Base-by-base conservation (phyloP, 2,113 vertebrate genomes). In the Tragelaphus imberbis region DNA sequence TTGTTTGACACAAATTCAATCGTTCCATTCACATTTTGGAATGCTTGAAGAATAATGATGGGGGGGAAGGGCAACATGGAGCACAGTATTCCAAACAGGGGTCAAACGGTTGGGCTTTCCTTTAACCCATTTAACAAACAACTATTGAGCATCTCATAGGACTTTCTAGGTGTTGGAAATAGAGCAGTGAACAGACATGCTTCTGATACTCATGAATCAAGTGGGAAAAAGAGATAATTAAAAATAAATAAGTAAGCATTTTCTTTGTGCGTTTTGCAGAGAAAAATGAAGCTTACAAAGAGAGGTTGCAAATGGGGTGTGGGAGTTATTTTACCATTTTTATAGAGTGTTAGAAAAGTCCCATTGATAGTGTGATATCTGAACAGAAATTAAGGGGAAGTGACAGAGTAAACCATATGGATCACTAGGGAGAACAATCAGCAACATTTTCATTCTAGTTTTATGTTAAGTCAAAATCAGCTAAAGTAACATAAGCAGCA, bases 401-500 rank as follows among this genome's bases (percentile, higher is more conserved):
- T 55, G 51, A 68, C 30, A 21, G 33, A 84, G 9, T 81, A 36
- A 94, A 90, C 23, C 33, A 49, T 17, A 23, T 49, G 75, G 63
- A 59, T 82, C 47, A 51, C n/a, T 7, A 75, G 63, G 81, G 44
- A 82, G 28, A 75, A 36, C 55, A 88, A 94, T 56, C 23, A 68
- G 61, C n/a, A 47, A 82, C 36, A 80, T 13, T 33, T 82, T n/a
- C 49, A 65, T 30, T 65, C n/a, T 61, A 68, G 10, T 71, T 94
- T 89, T 49, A 82, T 23, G 30, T 82, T 51, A 63, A 77, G 49
- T 86, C 68, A 96, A 90, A 96, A 92, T 87, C 59, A 92, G 86
- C 53, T 53, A 81, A 17, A 40, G 13, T 16, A 33, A 58, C 44
- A 87, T 40, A 59, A 59, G 27, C 4, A 88, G 23, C 1, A 36